Evolutionary conservation across 1,140 invertebrate genomes (phyloP), one percentile per base, ranked within the genome.

Genomic region (Drosophila santomea): DNA sequence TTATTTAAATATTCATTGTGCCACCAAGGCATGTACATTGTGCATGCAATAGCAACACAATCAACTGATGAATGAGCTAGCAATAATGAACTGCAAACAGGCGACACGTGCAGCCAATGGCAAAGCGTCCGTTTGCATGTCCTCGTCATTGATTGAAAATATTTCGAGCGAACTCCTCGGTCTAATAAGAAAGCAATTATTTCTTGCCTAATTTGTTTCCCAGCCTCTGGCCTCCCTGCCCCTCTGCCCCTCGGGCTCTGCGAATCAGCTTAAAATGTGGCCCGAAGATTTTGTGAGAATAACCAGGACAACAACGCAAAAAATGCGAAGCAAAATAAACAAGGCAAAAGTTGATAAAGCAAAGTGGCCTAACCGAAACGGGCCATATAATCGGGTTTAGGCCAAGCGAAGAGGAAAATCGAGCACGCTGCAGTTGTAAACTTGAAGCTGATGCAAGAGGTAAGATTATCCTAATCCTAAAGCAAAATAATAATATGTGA

Each of bases 111-210:
- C 81, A 35, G 43, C 39, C 28, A 39, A 39, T 44, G 39, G 51
- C 52, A 10, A 32, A 11, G 15, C 15, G 17, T 44, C 17, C 43
- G 50, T 35, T 10, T 61, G 3, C 11, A 38, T 38, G 10, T 47
- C 52, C 57, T 56, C 23, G 28, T 25, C 61, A 75, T 71, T 83
- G 75, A 86, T 83, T 74, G 52, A 74, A 81, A 88, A 59, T 79
- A 82, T 79, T 58, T 67, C 74, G 56, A 38, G 47, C 64, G 41
- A 45, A 35, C 56, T 32, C 47, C 56, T 32, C 47, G 38, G 50
- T 74, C 82, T 86, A 81, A 86, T 86, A 88, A 79, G 67, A 73
- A 63, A 44, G 45, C 62, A 82, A 86, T 86, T 88, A 82, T 88
- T 86, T 88, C 14, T 78, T 58, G 23, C 51, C 64, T 83, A 83